Evolutionary conservation across 2,888 invertebrate genomes (phyloP).

Genomic region (Cheilosia vulpina): DNA sequence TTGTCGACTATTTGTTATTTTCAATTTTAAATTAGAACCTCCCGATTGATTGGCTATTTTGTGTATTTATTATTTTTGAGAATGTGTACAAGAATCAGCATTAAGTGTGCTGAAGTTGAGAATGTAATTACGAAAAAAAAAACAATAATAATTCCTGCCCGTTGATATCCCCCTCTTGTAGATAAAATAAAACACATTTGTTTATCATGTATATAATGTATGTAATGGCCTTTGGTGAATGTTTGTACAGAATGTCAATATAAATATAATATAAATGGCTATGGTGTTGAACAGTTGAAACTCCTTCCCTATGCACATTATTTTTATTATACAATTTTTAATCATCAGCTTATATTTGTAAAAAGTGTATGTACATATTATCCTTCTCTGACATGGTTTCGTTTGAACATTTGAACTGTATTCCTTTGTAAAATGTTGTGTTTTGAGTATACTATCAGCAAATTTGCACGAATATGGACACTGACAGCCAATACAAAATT

Average conservation of each 20-base stretch:
- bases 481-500: slow-evolving; percentile 44
- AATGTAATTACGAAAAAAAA: slow-evolving; percentile 43
- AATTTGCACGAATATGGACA: slow-evolving; percentile 63
- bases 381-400: slow-evolving; percentile 20
- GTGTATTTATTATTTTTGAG: slow-evolving; percentile 41
- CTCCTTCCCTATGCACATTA: slow-evolving; percentile 57
- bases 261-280: slow-evolving; percentile 54
- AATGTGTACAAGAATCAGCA: slow-evolving; percentile 71
- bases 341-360: slow-evolving; percentile 48
- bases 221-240: slow-evolving; percentile 69
- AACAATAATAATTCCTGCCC: slow-evolving; percentile 54
- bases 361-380: slow-evolving; percentile 23
- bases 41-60: slow-evolving; percentile 54
- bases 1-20: slow-evolving; percentile 42
- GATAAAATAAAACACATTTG: slow-evolving; percentile 22
- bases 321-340: slow-evolving; percentile 50
- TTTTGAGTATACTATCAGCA: slow-evolving; percentile 29
- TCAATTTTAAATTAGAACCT: slow-evolving; percentile 25
- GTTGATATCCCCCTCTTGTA: slow-evolving; percentile 63
- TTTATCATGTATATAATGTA: slow-evolving; percentile 57
- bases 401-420: not conserved
- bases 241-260: slow-evolving; percentile 69
- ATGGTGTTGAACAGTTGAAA: slow-evolving; percentile 63
- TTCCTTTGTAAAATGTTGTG: slow-evolving; percentile 2
- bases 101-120: slow-evolving; percentile 74